A percentile compares a stretch with the other conserved stretches of the same genome.
These are phyloP conservation scores for Spisula solida DNA, from an alignment of 2,888 invertebrate genomes.

Conservation along the genomic window DNA sequence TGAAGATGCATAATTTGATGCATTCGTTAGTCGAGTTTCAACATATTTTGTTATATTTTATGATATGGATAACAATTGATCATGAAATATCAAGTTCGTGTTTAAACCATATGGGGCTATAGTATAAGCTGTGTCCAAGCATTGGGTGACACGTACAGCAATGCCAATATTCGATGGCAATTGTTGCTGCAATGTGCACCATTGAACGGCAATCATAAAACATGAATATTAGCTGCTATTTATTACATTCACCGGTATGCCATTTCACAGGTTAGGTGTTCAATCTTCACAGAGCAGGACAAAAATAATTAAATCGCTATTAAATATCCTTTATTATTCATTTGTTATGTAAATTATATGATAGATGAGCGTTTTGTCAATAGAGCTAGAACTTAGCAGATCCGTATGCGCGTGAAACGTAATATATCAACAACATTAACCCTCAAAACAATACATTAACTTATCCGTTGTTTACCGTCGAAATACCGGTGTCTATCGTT, in stretches of 20 bases:
- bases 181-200: neutral
- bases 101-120: neutral
- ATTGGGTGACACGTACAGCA: neutral
- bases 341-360: slow-evolving; percentile 12
- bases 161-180: neutral
- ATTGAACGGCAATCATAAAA: neutral
- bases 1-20: neutral
- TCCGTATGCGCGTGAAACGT: neutral
- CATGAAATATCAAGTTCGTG: neutral
- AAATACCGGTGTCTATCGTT: neutral
- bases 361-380: neutral
- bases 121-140: neutral
- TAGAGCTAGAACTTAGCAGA: neutral
- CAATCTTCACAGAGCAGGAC: neutral
- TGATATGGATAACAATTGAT: neutral
- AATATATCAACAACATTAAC: neutral
- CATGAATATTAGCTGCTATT: neutral
- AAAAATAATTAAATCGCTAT: slow-evolving; percentile 12
- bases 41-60: neutral
- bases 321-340: slow-evolving; percentile 28
- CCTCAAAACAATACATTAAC: neutral
- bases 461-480: neutral
- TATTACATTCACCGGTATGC: neutral
- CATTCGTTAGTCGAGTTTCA: neutral
- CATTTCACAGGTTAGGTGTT: neutral